Conservation (phyloP, 2,888 invertebrate species). For the Cheilosia urbana region DNA sequence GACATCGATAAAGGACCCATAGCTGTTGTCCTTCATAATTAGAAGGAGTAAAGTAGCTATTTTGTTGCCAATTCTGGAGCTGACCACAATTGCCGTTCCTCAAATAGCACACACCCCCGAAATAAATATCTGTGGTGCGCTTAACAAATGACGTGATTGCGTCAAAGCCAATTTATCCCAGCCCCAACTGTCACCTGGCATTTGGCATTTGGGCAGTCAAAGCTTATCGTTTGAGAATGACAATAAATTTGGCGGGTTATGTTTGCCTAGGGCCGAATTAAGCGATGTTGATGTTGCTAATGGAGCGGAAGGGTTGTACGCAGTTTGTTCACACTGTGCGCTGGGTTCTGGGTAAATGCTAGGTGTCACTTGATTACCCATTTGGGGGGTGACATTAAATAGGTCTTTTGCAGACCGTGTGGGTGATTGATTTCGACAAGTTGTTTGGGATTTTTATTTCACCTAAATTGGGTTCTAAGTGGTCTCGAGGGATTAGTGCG, state of each 20-base stretch:
- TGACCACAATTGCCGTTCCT: constrained; percentile 3
- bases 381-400: constrained; percentile 37
- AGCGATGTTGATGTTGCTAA: constrained; percentile 67
- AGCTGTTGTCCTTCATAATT: constrained; percentile 8
- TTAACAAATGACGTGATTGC: constrained; percentile 48
- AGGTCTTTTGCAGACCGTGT: neutral
- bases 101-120: neutral
- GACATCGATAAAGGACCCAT: constrained; percentile 14
- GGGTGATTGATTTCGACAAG: constrained; percentile 43
- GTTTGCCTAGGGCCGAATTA: constrained; percentile 68
- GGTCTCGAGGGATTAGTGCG: constrained; percentile 2
- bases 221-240: constrained; percentile 51
- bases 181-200: constrained; percentile 10
- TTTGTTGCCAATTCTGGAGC: constrained; percentile 29
- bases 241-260: constrained; percentile 63
- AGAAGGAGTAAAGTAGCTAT: neutral
- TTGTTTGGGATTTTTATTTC: constrained; percentile 14
- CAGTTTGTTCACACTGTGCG: constrained; percentile 24
- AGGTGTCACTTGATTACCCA: constrained; percentile 55
- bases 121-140: constrained; percentile 46
- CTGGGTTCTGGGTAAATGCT: neutral
- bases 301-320: constrained; percentile 64
- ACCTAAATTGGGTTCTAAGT: constrained; percentile 17
- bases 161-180: constrained; percentile 36
- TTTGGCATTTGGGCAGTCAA: constrained; percentile 45